A percentile compares a stretch with the other conserved stretches of the same genome.
Conservation (phyloP, 2,113 vertebrate species). For the Otocyon megalotis region DNA sequence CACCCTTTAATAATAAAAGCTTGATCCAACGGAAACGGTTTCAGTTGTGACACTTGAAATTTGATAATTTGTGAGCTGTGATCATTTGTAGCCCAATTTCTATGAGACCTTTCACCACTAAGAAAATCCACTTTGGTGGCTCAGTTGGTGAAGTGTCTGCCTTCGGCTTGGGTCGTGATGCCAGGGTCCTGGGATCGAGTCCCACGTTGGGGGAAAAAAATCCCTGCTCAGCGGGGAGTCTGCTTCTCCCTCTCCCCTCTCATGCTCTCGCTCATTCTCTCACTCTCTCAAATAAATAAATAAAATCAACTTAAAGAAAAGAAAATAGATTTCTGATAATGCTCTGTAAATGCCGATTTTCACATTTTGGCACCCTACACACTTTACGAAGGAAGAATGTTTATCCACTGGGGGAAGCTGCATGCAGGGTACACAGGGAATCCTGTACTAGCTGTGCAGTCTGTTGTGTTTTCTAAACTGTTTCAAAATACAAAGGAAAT, state of each 20-base stretch:
- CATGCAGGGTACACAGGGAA: not conserved
- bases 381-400: not conserved
- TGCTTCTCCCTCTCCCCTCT: no score
- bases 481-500: not conserved
- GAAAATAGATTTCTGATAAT: slow-evolving; percentile 22
- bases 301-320: no score
- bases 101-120: slow-evolving; percentile 12
- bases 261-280: no score
- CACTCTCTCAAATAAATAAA: no score
- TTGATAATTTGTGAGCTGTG: not conserved
- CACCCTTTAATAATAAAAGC: slow-evolving; percentile 55
- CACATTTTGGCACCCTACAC: not conserved
- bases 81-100: slow-evolving; percentile 6
- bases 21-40: slow-evolving; percentile 8
- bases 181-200: no score
- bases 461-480: not conserved
- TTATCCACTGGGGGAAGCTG: not conserved
- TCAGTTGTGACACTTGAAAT: slow-evolving; percentile 6
- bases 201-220: no score
- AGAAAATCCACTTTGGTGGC: not conserved
- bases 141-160: no score
- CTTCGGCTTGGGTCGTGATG: no score
- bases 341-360: not conserved
- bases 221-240: no score
- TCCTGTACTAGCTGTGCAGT: not conserved